Base-by-base conservation (phyloP, 2,888 invertebrate genomes). In the Augochlorella aurata region DNA sequence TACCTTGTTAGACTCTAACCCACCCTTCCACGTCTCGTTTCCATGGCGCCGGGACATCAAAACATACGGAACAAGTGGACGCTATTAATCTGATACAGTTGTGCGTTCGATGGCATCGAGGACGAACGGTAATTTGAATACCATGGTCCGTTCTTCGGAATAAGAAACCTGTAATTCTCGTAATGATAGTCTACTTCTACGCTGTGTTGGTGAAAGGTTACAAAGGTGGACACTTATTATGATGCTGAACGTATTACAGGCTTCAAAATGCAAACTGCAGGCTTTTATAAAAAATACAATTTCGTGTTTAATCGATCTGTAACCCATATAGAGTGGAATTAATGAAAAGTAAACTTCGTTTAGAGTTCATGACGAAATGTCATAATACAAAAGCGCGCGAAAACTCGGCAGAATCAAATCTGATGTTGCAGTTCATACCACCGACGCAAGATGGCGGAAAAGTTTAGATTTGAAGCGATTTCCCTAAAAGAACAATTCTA, bases 21-120 rank as follows among this genome's bases (percentile, higher is more conserved):
- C 3, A 1, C 44, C 50, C 38, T 49, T 16, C 49, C 5, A 44
- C 52, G 16, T 24, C 29, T 8, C 61, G 84, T 87, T 85, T 68
- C 87, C 50, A 87, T 81, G 81, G 85, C 44, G 10, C 7, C 63
- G 47, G 10, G 24, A 16, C 1, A 49, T 10, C 77, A 84, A 79
- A 85, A 87, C 87, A 87, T 47, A 24, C 61, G 16, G 16, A 1
- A 9, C 38, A 44, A 16, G 4, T n/a, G 2, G 44, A 3, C 7
- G 50, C n/a, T 50, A 71, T 44, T 66, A 44, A 66, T 52, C 47
- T 7, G n/a, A 8, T 65, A 44, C 9, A 24, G 18, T 14, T 3
- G 29, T 16, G n/a, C 44, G n/a, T 63, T 63, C 63, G 18, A 63
- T 63, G 10, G 38, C 44, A 16, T 63, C 10, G 44, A 61, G 61